These are phyloP conservation scores for Lepidonotus clava DNA, from an alignment of 2,888 invertebrate genomes.

Conservation along the genomic window DNA sequence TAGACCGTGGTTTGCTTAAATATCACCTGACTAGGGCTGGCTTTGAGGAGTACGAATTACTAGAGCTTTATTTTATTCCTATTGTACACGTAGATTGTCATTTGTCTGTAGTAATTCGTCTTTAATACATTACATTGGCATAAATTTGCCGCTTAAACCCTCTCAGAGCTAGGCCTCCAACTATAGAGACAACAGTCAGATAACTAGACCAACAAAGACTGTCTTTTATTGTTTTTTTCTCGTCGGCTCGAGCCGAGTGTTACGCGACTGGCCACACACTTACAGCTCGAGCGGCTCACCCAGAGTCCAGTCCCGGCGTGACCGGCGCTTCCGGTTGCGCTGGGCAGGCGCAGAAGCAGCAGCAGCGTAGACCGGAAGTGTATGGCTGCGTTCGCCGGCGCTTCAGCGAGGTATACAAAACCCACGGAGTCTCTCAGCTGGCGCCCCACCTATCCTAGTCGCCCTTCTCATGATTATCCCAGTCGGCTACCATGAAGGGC, in stretches of 20 bases:
- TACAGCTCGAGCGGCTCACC: slow-evolving; percentile 4
- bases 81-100: slow-evolving; percentile 51
- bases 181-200: slow-evolving; percentile 43
- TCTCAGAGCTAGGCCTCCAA: slow-evolving; percentile 45
- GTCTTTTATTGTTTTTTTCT: background rate
- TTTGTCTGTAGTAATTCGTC: slow-evolving; percentile 43
- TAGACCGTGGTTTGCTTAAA: slow-evolving; percentile 45
- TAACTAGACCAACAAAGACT: slow-evolving; percentile 39
- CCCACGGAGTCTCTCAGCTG: too few relatives aligned
- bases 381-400: background rate
- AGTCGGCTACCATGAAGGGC: too few relatives aligned
- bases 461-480: too few relatives aligned
- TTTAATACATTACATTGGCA: slow-evolving; percentile 43
- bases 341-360: background rate
- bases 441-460: too few relatives aligned
- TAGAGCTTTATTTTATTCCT: slow-evolving; percentile 33
- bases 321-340: background rate
- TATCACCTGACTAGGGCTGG: slow-evolving; percentile 50
- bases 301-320: slow-evolving; percentile 4
- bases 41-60: slow-evolving; percentile 30
- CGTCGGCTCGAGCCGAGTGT: background rate
- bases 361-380: background rate
- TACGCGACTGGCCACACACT: background rate
- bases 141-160: slow-evolving; percentile 43
- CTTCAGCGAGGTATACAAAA: background rate